Evolutionary conservation across 2,888 invertebrate species (phyloP).

Genomic region (Endomychus coccineus): DNA sequence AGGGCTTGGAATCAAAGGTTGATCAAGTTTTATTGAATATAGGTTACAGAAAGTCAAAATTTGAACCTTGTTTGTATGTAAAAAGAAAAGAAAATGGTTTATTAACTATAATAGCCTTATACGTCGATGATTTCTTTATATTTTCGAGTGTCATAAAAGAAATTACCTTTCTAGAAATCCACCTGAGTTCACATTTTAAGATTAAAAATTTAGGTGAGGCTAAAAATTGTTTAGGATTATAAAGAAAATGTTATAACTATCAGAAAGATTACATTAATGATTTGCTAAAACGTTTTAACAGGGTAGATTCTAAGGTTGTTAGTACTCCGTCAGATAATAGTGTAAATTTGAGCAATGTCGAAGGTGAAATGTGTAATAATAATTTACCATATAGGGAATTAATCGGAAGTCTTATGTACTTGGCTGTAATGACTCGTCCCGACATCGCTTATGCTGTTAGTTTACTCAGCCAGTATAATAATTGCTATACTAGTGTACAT

Average conservation of each 20-base stretch:
- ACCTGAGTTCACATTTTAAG: slow-evolving; percentile 7
- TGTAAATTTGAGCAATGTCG: slow-evolving; percentile 1
- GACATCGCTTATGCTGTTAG: slow-evolving; percentile 17
- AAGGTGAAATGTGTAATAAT: too few relatives aligned
- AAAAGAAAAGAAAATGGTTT: slow-evolving; percentile 7
- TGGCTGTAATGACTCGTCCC: slow-evolving; percentile 13
- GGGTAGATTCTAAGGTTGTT: slow-evolving; percentile 18
- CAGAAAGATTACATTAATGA: slow-evolving; percentile 18
- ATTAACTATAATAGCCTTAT: slow-evolving; percentile 12
- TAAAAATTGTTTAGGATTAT: not conserved
- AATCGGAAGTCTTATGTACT: slow-evolving; percentile 15
- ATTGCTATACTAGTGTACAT: slow-evolving; percentile 11
- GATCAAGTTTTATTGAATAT: slow-evolving; percentile 7
- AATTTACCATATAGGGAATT: too few relatives aligned
- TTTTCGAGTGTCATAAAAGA: slow-evolving; percentile 7
- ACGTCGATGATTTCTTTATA: slow-evolving; percentile 15
- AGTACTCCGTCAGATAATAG: slow-evolving; percentile 13
- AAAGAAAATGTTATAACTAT: slow-evolving; percentile 4
- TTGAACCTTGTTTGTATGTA: slow-evolving; percentile 12
- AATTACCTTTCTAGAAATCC: slow-evolving; percentile 1
- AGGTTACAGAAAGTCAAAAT: slow-evolving; percentile 8
- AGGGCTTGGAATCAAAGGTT: slow-evolving; percentile 9
- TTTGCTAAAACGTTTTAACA: slow-evolving; percentile 17
- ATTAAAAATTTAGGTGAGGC: slow-evolving; percentile 12
- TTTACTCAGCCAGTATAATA: slow-evolving; percentile 18